These are phyloP conservation scores for Sphaeridia pumilis DNA, from an alignment of 2,888 invertebrate genomes.

Conservation along the genomic window DNA sequence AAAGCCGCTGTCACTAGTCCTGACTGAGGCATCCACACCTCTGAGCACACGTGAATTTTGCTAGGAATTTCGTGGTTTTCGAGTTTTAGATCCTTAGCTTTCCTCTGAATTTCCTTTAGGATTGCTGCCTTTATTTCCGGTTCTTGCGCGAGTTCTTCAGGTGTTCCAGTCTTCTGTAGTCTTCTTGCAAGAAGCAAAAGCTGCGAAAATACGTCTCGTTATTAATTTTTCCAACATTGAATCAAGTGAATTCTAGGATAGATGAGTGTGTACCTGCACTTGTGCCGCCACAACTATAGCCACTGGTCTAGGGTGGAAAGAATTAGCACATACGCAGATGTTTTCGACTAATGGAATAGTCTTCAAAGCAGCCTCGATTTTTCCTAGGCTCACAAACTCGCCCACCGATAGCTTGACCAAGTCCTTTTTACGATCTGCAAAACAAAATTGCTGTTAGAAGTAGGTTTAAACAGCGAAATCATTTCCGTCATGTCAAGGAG, in stretches of 20 bases:
- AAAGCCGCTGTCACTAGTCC: constrained; percentile 48
- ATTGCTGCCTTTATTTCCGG: constrained; percentile 64
- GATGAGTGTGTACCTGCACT: constrained; percentile 42
- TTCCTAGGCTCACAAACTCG: constrained; percentile 94
- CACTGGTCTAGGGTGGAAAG: constrained; percentile 69
- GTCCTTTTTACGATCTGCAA: constrained; percentile 92
- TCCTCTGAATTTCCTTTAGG: constrained; percentile 64
- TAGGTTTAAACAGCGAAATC: not conserved
- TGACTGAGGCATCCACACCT: constrained; percentile 45
- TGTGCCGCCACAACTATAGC: constrained; percentile 73
- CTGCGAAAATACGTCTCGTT: not conserved
- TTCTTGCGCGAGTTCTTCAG: constrained; percentile 56
- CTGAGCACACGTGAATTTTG: constrained; percentile 41
- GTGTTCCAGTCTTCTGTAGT: not conserved
- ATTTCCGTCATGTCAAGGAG: not conserved
- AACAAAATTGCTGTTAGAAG: not conserved
- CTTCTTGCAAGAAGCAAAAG: not conserved
- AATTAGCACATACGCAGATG: constrained; percentile 92
- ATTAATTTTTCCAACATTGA: not conserved
- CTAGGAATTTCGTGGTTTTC: constrained; percentile 42
- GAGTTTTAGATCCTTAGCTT: constrained; percentile 48
- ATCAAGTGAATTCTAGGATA: not conserved
- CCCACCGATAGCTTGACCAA: constrained; percentile 94
- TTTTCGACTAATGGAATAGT: constrained; percentile 90
- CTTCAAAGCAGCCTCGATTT: constrained; percentile 89